Base-by-base conservation (phyloP, 2,113 vertebrate genomes). In the Urocolius indicus region DNA sequence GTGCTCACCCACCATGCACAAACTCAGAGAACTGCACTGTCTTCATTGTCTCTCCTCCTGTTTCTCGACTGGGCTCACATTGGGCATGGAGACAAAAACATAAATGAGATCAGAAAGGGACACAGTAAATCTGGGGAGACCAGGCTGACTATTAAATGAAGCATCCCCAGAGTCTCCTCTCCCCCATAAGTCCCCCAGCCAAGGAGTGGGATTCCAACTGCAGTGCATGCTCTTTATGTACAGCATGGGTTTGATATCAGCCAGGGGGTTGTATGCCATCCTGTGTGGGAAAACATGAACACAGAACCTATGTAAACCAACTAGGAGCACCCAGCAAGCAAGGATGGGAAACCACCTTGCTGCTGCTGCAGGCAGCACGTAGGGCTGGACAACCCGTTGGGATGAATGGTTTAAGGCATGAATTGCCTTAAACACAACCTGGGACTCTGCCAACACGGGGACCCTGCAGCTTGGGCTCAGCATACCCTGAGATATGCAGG, bases 31-130 rank as follows among this genome's bases (percentile, higher is more conserved):
- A 22, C 54, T 29, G 71, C 57, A 4, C 17, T 11, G 7, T 46
- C 41, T 66, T 62, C 1, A 2, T 69, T 62, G 8, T 32, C 29
- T 65, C 29, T 73, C 15, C 68, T 81, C 55, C 51, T 62, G 12
- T 20, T 57, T 63, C n/a, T 29, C 0, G 0, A 15, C 77, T 59
- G 27, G 46, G 21, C 30, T 65, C 26, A 9, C 46, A 32, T 11
- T 3, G 1, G 13, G 6, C 17, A 10, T 10, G 19, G n/a, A 41
- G n/a, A 18, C 0, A 2, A 66, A 58, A 13, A 29, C 30, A 43
- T 26, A 75, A 71, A 55, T 2, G 15, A 11, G 21, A 16, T 55
- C 46, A 86, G 36, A 52, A 8, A 77, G 23, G 46, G 65, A 63
- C 29, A 77, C 66, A 13, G 22, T 46, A 69, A 82, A 71, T 86